These are phyloP conservation scores for Leptinotarsa tumamoca DNA, from an alignment of 2,888 invertebrate genomes.

Conservation along the genomic window DNA sequence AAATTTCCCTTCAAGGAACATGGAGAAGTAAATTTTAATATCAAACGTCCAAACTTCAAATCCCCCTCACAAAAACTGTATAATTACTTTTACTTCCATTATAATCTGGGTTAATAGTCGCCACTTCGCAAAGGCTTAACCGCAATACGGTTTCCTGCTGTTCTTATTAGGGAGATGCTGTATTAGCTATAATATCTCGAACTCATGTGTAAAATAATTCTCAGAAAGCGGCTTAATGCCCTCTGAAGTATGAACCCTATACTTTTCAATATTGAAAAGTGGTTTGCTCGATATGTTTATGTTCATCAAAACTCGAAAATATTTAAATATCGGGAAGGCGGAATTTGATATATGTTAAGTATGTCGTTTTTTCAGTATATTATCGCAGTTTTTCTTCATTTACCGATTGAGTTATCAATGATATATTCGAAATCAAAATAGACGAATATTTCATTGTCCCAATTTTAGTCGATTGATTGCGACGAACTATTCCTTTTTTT, in stretches of 20 bases:
- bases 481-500: no score
- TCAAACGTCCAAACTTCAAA: neutral
- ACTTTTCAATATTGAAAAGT: neutral
- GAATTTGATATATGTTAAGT: no score
- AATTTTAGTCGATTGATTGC: no score
- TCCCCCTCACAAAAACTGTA: slow-evolving; percentile 5
- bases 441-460: no score
- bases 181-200: slow-evolving; percentile 28
- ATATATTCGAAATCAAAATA: no score
- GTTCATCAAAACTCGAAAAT: neutral
- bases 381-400: no score
- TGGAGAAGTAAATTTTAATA: neutral
- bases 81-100: slow-evolving; percentile 29
- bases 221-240: slow-evolving; percentile 31
- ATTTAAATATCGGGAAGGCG: no score
- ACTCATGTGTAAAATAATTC: slow-evolving; percentile 33
- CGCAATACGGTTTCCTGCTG: slow-evolving; percentile 33
- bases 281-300: neutral
- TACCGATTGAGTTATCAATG: no score
- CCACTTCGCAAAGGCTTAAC: slow-evolving; percentile 29
- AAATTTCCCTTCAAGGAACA: neutral
- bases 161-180: slow-evolving; percentile 30
- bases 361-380: no score
- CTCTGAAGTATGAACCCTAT: slow-evolving; percentile 2
- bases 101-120: slow-evolving; percentile 35